Base-by-base conservation (phyloP, 2,113 vertebrate genomes). In the Sitta europaea region DNA sequence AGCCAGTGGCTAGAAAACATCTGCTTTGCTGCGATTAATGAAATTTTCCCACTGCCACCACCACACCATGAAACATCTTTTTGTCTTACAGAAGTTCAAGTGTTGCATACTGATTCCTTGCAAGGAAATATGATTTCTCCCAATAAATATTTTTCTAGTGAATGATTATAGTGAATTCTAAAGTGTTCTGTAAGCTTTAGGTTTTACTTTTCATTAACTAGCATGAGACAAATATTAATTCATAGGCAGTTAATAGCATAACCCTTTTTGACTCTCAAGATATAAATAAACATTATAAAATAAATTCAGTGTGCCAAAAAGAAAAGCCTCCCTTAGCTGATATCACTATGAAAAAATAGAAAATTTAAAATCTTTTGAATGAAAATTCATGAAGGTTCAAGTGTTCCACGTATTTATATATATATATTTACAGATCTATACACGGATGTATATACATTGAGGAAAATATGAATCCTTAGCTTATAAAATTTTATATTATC, bases 361-460 rank as follows among this genome's bases (percentile, higher is more conserved):
- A 72, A 25, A 45, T 40, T 23, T 24, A 22, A 80, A 73, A 43
- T 4, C 9, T 81, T 59, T 25, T 47, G 20, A 36, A 35, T 3
- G 4, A 59, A 67, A 85, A 63, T 14, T 36, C 1, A 2, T 18
- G 7, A 53, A 62, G 8, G 2, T 29, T 82, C 9, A 42, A 27
- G 2, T 40, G 27, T 78, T 67, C 29, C 19, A 25, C 1, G 0
- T 53, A 61, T 65, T 59, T 63, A 11, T 36, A 28, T 1, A 14
- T 13, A 29, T 29, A 33, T n/a, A n/a, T n/a, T 27, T 80, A 61
- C 21, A 38, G 3, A 45, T 29, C 23, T 28, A 7, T 51, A 65
- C 3, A 2, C 0, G 0, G 18, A 19, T 35, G 5, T n/a, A 17
- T 43, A 61, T 38, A 68, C 48, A 68, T 43, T 12, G 20, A 35